Evolutionary conservation across 2,113 vertebrate species (phyloP), one percentile per base, ranked within the genome.

Genomic region (Silurus glanis): DNA sequence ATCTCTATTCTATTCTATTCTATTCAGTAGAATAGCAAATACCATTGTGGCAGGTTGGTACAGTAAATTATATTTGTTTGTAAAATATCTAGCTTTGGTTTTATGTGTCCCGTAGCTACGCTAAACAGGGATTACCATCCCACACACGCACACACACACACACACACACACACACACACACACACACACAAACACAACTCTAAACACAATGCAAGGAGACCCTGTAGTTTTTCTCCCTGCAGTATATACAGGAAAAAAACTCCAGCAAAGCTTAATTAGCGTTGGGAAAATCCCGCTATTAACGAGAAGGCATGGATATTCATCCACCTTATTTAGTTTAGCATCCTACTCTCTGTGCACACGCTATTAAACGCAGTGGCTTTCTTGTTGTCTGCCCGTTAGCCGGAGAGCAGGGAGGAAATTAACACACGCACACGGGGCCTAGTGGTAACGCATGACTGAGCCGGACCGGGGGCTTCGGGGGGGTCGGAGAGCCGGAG

Each of bases 381-480:
- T 86, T 81, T 85, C 59, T 72, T 87, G 82, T 85, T 87, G 85
- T 83, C 58, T 85, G 83, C 66, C 86, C 49, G 83, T 58, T 84
- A 83, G 76, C 84, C 62, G 69, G 80, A 80, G 87, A 79, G 85
- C 86, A 81, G 84, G 69, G 84, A 71, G 85, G 88, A 90, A 85
- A 86, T 86, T 84, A 88, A 88, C 87, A 79, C 89, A 83, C 84
- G 75, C 89, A 87, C 90, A 86, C 90, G 19, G 37, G 69, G 82
- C 49, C 25, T 83, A 88, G 80, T 74, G 47, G 94, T 94, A 94
- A 95, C 93, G 94, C 92, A 94, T 94, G 92, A 95, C 90, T 95
- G 94, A 93, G 91, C 94, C 92, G 93, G 93, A 94, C 91, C 88
- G 93, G 92, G 92, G 92, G 92, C 91, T 89, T 92, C 87, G 87